Evolutionary conservation across 2,113 vertebrate genomes (phyloP), one percentile per base, ranked within the genome.

Genomic region (Muntiacus reevesi): DNA sequence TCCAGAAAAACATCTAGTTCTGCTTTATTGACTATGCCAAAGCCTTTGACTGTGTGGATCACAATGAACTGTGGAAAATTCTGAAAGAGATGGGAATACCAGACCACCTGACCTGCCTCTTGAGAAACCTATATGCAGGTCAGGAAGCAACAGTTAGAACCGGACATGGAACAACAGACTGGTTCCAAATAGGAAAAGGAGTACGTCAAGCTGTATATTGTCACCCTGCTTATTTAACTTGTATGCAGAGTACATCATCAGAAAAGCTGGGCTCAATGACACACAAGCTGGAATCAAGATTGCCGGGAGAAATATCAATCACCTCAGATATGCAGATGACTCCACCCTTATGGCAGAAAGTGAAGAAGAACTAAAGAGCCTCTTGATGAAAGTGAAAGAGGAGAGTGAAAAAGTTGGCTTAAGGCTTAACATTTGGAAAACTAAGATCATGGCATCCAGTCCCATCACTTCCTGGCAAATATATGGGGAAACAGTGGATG

Each of bases 231-330:
- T 67, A n/a, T n/a, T 67, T 67, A 67, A 67, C 16, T n/a, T n/a
- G 4, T 30, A 67, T n/a, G 33, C 16, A 67, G 1, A 10, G 1
- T 67, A 19, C 33, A n/a, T n/a, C 33, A n/a, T n/a, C 7, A 67
- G 62, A n/a, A 67, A 67, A 0, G 0, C 33, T 67, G 62, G 7
- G 3, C 16, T 67, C 7, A 2, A 67, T 1, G 62, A 67, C n/a
- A 0, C 62, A 67, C 7, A 67, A 67, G 62, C 62, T 67, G 62
- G 33, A 67, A 19, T 67, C 33, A 67, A n/a, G 16, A 67, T 17
- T 67, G 33, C 4, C 0, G 0, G 7, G 33, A n/a, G 33, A 67
- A 67, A 67, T 67, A n/a, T 19, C 16, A 67, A 19, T 67, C 4
- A 67, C 62, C 33, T 67, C 33, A 67, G 16, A 10, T 67, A n/a